phyloP scores from a whole-genome alignment of 2,797 vertebrate genomes.

The Fringilla coelebs region DNA sequence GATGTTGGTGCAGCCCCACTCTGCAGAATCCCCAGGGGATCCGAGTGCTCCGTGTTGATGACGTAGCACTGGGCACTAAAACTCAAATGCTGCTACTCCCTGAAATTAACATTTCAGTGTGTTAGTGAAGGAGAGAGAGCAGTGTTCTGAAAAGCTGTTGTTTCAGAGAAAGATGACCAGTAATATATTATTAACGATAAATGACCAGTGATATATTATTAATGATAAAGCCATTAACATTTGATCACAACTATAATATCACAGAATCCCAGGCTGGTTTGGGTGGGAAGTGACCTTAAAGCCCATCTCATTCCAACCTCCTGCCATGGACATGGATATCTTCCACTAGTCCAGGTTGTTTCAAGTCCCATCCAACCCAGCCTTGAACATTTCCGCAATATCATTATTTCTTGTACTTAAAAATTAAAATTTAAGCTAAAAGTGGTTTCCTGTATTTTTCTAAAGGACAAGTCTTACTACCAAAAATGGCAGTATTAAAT shows the following conservation, averaged over 20 bases:
- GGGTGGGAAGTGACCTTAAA: not conserved
- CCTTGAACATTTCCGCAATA: not conserved
- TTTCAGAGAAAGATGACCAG: not conserved
- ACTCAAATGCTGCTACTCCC: not conserved
- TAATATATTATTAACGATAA: not conserved
- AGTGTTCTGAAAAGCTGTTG: not conserved
- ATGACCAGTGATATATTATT: not conserved
- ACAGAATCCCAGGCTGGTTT: not conserved
- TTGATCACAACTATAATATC: not conserved
- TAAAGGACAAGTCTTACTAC: not conserved
- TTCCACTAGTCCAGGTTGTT: not conserved
- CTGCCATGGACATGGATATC: not conserved
- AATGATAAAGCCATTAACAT: not conserved
- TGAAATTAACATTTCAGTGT: rapidly evolving
- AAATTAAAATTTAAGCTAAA: not conserved
- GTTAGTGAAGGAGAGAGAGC: not conserved
- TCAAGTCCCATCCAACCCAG: not conserved
- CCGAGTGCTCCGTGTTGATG: rapidly evolving
- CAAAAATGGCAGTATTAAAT: not conserved
- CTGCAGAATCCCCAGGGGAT: not conserved
- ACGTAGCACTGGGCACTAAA: not conserved
- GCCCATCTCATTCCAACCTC: not conserved
- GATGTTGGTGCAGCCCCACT: not conserved
- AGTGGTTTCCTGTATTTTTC: not conserved
- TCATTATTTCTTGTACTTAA: not conserved